Evolutionary conservation across 2,113 vertebrate genomes (phyloP), one percentile per base, ranked within the genome.

Genomic region (Peromyscus leucopus): DNA sequence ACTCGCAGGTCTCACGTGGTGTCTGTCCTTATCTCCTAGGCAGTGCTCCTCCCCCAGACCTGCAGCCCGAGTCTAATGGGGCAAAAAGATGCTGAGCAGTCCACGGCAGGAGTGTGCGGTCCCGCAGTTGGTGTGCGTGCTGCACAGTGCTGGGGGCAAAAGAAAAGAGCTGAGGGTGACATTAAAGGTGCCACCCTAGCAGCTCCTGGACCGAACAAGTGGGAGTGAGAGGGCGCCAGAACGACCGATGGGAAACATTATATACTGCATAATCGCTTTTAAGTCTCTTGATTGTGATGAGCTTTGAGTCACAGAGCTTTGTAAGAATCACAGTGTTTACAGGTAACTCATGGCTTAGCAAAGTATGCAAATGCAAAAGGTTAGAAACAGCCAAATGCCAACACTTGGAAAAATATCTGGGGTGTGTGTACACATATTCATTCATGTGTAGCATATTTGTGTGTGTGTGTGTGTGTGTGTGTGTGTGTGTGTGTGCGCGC

Each of bases 281-380:
- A 63, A 78, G 5, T 36, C 74, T 93, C 89, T 28, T 33, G 33
- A 39, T 12, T 76, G 3, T 92, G 80, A 83, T 28, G 36, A 48
- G 55, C 65, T 92, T 90, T 95, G 24, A 55, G 55, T 83, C 82
- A n/a, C 5, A 7, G 16, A 12, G 65, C 72, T 71, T 76, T 74
- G 19, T 57, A 83, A 82, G 51, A 95, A 94, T 55, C 69, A 78
- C 28, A 51, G 4, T 90, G 55, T 75, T 42, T 79, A 11, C 31
- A 85, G 48, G 46, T 76, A 92, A 92, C 55, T 88, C 48, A 78
- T 51, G 24, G 26, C 12, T 95, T 69, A 89, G 71, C 83, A 86
- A 91, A 95, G 48, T 86, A 16, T 74, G 5, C 36, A 9, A 22
- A 16, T 65, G 24, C 59, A 31, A 33, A 33, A n/a, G 21, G 16